Percentiles rank a stretch among this genome's conserved stretches.
phyloP scores from a whole-genome alignment of 2,888 invertebrate species.

The Dasysyrphus tricinctus region DNA sequence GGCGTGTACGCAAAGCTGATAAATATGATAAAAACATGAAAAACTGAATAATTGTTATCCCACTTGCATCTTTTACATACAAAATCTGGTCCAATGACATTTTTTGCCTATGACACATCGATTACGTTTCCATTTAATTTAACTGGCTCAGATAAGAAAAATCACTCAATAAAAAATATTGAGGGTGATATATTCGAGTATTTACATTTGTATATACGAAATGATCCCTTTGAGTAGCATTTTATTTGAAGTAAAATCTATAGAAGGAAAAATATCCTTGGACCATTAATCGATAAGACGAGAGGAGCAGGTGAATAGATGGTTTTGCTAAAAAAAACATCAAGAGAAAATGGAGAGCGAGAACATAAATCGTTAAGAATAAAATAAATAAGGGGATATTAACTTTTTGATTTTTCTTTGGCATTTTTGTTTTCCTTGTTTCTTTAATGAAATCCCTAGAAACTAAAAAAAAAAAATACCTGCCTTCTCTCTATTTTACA shows the following conservation, averaged over 20 bases:
- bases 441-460: not conserved
- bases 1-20: conserved; percentile 61
- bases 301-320: conserved; percentile 21
- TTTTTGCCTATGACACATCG: conserved; percentile 52
- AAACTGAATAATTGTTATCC: not conserved
- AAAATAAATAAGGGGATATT: not conserved
- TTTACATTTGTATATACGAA: not conserved
- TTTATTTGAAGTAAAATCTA: conserved; percentile 1
- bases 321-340: not conserved
- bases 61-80: not conserved
- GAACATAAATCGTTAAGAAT: not conserved
- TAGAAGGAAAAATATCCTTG: conserved; percentile 58
- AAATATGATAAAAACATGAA: not conserved
- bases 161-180: not conserved
- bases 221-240: not conserved
- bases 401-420: not conserved
- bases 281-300: conserved; percentile 65
- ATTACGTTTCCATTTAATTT: conserved; percentile 4
- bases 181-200: not conserved
- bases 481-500: conserved; percentile 6
- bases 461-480: conserved; percentile 23
- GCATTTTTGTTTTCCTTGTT: not conserved
- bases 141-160: not conserved
- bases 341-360: not conserved
- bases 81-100: conserved; percentile 19